phyloP scores from a whole-genome alignment of 1,140 invertebrate species.

The Galendromus occidentalis region DNA sequence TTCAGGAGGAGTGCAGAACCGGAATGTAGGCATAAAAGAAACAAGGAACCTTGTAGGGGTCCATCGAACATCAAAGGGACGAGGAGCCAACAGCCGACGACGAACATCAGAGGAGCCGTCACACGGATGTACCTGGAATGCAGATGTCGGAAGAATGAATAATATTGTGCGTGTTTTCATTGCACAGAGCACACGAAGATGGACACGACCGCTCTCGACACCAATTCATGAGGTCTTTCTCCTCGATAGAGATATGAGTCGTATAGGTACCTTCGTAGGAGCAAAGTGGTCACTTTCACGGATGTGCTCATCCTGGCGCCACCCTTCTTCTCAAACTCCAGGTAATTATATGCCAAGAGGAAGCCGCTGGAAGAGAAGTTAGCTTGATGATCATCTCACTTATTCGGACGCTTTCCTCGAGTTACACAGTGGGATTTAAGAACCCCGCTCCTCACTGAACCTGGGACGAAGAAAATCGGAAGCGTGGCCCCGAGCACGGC shows the following conservation, averaged over 20 bases:
- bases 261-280: neutral
- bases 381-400: no score
- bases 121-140: neutral
- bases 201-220: neutral
- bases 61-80: slow-evolving; percentile 3
- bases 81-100: neutral
- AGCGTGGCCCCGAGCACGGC: no score
- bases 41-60: neutral
- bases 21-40: neutral
- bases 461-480: no score
- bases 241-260: neutral
- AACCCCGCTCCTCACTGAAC: no score
- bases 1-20: no score
- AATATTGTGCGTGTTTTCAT: no score
- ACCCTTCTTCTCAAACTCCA: neutral
- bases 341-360: neutral
- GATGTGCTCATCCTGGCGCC: neutral
- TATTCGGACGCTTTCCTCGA: no score
- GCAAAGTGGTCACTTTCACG: neutral
- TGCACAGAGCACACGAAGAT: no score
- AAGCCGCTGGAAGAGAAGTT: neutral
- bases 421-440: no score
- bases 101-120: neutral
- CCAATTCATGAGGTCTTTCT: neutral
- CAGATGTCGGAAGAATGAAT: no score